Evolutionary conservation across 2,888 invertebrate species (phyloP).

Genomic region (Hyppa rectilinea): DNA sequence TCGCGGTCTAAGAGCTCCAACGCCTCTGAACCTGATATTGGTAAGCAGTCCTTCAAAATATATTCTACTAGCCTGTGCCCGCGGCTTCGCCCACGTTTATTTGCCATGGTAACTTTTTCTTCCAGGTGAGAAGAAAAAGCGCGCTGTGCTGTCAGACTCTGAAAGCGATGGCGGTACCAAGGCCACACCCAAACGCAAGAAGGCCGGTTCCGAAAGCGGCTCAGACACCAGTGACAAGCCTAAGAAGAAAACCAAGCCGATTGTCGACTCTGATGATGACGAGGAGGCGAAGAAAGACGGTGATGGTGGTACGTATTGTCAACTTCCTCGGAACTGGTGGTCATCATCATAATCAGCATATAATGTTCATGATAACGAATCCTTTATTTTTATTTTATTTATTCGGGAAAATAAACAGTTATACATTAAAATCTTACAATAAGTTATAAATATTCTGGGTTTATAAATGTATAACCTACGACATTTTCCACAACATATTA

Average conservation of each 20-base stretch:
- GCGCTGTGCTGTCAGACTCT: conserved; percentile 88
- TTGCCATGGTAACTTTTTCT: not conserved
- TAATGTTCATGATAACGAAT: too few species aligned
- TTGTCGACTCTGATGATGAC: conserved; percentile 93
- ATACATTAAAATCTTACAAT: too few species aligned
- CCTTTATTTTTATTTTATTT: too few species aligned
- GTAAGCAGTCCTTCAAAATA: conserved; percentile 64
- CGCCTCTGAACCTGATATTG: conserved; percentile 78
- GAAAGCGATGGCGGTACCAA: conserved; percentile 85
- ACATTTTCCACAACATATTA: too few species aligned
- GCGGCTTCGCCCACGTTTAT: too few species aligned
- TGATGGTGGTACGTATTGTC: conserved; percentile 77
- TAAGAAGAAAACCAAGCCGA: conserved; percentile 89
- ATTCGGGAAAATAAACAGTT: too few species aligned
- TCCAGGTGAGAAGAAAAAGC: conserved; percentile 83
- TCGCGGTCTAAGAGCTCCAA: conserved; percentile 86
- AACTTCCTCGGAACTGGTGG: too few species aligned
- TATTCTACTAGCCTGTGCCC: too few species aligned
- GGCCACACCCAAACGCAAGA: conserved; percentile 81
- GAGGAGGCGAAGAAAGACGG: conserved; percentile 78
- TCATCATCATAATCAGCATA: too few species aligned
- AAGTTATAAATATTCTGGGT: too few species aligned
- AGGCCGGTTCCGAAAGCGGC: conserved; percentile 83
- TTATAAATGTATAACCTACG: too few species aligned
- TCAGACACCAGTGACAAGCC: conserved; percentile 85